Base-by-base conservation (phyloP, 2,113 vertebrate species). In the Chloropsis cyanopogon region DNA sequence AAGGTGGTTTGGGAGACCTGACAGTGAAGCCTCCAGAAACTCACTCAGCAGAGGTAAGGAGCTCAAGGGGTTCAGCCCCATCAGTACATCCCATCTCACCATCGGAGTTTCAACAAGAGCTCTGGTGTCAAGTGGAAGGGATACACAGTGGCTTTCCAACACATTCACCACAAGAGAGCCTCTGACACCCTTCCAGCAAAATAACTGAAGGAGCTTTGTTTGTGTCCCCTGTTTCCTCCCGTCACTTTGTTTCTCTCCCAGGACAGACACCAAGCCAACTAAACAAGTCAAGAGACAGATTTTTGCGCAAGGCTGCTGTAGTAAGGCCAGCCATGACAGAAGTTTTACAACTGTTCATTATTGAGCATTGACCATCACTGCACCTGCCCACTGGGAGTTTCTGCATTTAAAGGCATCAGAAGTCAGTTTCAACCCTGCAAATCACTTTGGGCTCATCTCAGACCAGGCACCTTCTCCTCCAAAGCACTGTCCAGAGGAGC, bases 121-220 rank as follows among this genome's bases (percentile, higher is more conserved):
- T 73, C 50, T 52, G 25, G 26, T 4, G 0, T 44, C 52, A 76
- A 68, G 39, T 0, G 0, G 35, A 65, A 88, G 18, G 17, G 33
- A 71, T 49, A 71, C 24, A 19, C 53, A 82, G 61, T 33, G 56
- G 21, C 24, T 39, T 73, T 70, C 35, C 59, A 77, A 61, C 1
- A n/a, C 12, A 25, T 46, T 78, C 39, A 59, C 39, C 39, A 23
- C 1, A 3, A 82, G 18, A 29, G 9, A 88, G 52, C 22, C 42
- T 78, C 81, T 63, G 52, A 73, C 25, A 17, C 3, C 6, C 47
- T 71, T 87, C 35, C 70, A 70, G 49, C 13, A 91, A 28, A 50
- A 24, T 17, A 80, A 73, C 26, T 35, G 53, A 82, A 50, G 44
- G 35, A 89, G 18, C 13, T 84, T 56, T 60, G 39, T 64, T 47